These are phyloP conservation scores for Galago senegalensis DNA, from an alignment of 2,797 vertebrate species.

Conservation along the genomic window DNA sequence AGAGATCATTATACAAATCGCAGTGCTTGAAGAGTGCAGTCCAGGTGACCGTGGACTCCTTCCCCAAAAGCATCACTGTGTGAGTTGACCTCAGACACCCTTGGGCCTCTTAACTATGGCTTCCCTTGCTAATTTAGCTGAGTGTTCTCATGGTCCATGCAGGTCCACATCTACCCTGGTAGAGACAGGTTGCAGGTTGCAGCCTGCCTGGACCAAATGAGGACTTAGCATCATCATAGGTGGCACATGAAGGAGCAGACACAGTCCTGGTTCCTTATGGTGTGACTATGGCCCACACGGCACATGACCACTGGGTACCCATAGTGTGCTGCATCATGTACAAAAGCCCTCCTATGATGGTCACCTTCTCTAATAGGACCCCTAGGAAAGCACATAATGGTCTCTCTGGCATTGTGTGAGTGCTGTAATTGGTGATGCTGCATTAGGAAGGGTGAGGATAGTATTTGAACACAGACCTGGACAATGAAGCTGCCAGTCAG, in stretches of 20 bases:
- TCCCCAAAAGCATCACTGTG: constrained; percentile 6
- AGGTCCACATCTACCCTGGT: background rate
- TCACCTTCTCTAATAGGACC: background rate
- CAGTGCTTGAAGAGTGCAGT: background rate
- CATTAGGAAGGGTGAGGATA: background rate
- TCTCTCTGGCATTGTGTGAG: background rate
- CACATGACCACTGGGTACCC: background rate
- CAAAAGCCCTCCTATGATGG: background rate
- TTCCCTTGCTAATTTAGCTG: background rate
- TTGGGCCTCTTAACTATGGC: background rate
- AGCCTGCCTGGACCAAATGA: background rate
- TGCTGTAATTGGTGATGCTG: background rate
- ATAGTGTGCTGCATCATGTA: background rate
- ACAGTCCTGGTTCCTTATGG: background rate
- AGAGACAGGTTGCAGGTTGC: background rate
- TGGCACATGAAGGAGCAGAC: background rate
- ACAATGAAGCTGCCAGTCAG: background rate
- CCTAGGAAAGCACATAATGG: background rate
- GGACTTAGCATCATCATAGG: background rate
- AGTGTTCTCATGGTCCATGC: background rate
- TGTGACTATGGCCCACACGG: background rate
- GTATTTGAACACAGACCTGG: background rate
- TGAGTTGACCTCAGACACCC: background rate
- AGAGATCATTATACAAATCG: constrained; percentile 48
- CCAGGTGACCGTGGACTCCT: background rate